Conservation (phyloP, 1,140 invertebrate genomes). For the Heliothis subflexa region DNA sequence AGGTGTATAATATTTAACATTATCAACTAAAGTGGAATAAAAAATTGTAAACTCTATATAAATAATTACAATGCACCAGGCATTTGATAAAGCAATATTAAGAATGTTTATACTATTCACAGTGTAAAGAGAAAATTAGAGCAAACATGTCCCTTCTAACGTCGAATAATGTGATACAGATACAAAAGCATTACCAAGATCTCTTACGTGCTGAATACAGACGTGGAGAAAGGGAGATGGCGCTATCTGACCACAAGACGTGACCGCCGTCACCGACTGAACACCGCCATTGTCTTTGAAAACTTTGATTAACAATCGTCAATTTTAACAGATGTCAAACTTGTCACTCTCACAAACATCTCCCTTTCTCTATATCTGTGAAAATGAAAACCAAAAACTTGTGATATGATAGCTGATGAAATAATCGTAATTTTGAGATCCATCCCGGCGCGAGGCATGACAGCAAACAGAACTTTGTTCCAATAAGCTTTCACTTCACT, state of each 20-base stretch:
- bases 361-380: constrained; percentile 19
- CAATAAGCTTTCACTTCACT: constrained; percentile 64
- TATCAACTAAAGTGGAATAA: constrained; percentile 68
- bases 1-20: constrained; percentile 53
- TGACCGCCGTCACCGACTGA: neutral
- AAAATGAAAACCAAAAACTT: constrained; percentile 31
- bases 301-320: constrained; percentile 11
- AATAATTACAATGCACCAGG: constrained; percentile 77
- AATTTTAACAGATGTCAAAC: too few relatives aligned
- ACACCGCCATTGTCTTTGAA: neutral
- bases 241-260: neutral
- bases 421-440: constrained; percentile 71
- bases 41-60: constrained; percentile 69
- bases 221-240: neutral
- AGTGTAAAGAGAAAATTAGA: constrained; percentile 65
- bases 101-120: constrained; percentile 72
- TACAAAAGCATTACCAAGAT: constrained; percentile 59
- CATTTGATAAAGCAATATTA: constrained; percentile 64
- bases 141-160: constrained; percentile 59
- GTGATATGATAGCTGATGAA: constrained; percentile 50
- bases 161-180: constrained; percentile 66
- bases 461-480: constrained; percentile 70
- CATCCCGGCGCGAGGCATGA: constrained; percentile 59
- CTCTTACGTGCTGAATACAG: constrained; percentile 41
- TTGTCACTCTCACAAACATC: neutral